Percentiles rank a stretch among this genome's conserved stretches.
Evolutionary conservation across 2,113 vertebrate genomes (phyloP).

Genomic region (Lophius piscatorius): DNA sequence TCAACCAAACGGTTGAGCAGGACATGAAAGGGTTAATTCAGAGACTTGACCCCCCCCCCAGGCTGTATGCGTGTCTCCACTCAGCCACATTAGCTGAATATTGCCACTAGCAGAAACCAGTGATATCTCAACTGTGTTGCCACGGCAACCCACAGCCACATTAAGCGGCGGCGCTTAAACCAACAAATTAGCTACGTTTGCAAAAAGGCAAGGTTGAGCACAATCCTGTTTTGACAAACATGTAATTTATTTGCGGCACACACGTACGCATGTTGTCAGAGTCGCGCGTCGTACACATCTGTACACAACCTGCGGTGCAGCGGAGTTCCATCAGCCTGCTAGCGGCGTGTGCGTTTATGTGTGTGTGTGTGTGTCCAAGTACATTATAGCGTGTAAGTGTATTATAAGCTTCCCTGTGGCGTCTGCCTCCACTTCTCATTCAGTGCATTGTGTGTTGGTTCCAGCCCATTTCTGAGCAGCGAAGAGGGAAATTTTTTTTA

Average conservation of each 20-base stretch:
- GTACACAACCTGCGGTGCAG: background rate
- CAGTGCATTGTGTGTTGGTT: constrained; percentile 1
- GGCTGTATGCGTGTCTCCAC: constrained; percentile 7
- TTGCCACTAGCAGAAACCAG: constrained; percentile 3
- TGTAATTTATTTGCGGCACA: background rate
- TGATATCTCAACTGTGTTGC: background rate
- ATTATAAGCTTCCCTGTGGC: constrained; percentile 18
- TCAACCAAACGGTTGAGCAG: too few species aligned
- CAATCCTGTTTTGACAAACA: constrained; percentile 1
- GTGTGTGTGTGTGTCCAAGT: constrained; percentile 13
- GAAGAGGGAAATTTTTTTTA: background rate
- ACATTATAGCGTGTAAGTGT: constrained; percentile 32
- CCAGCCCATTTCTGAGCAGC: constrained; percentile 3
- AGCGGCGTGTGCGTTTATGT: background rate
- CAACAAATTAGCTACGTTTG: background rate
- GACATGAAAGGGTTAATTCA: too few species aligned
- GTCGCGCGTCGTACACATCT: background rate
- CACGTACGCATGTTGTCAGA: background rate
- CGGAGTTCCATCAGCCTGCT: background rate
- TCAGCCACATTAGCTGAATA: constrained; percentile 31
- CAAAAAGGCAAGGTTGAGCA: background rate
- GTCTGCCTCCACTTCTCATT: background rate
- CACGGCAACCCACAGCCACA: constrained; percentile 35
- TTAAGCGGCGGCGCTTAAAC: background rate
- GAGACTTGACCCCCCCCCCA: background rate